Base-by-base conservation (phyloP, 2,888 invertebrate genomes). In the Aricia artaxerxes region DNA sequence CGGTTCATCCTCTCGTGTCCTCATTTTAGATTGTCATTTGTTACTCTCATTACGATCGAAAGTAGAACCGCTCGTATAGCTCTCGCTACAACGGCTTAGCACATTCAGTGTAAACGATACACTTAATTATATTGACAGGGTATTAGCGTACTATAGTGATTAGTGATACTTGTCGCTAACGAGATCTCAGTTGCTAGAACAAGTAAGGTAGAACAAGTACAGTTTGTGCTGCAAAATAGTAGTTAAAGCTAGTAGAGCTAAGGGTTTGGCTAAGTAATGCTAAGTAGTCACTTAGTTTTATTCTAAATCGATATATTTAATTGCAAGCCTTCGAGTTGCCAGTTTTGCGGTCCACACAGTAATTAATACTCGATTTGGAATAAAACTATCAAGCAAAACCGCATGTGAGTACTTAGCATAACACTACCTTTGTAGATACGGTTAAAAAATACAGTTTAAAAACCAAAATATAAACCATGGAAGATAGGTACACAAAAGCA, bases 81-180 rank as follows among this genome's bases (percentile, higher is more conserved):
- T 75, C 75, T 75, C 75, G 24, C 49, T 75, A 31, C 44, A 7
- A 73, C 73, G 73, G 24, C 7, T 49, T 75, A 75, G 44, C 75
- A 75, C 75, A 75, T 75, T 75, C 75, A 75, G 49, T 75, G 57
- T 49, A 57, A 53, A 57, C 53, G 53, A 49, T 24, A 75, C 31
- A 49, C 11, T 49, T 75, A 57, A 76, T 76, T 76, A 53, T 35
- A 49, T 53, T 57, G 53, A 57, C 76, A 76, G 24, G 75, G 53
- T 24, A 76, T 31, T 57, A 53, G 49, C 11, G 24, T 75, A 38
- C 49, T 73, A 75, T 24, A 49, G 49, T 49, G 75, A 24, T 44
- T 24, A 49, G 49, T 49, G 75, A 24, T 44, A 40, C 16, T 64
- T 3, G 64, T 69, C 35, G 35, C 69, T 4, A 69, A 69, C 35